A percentile compares a stretch with the other conserved stretches of the same genome.
Conservation (phyloP, 1,140 invertebrate species). For the Lasioglossum baleicum region DNA sequence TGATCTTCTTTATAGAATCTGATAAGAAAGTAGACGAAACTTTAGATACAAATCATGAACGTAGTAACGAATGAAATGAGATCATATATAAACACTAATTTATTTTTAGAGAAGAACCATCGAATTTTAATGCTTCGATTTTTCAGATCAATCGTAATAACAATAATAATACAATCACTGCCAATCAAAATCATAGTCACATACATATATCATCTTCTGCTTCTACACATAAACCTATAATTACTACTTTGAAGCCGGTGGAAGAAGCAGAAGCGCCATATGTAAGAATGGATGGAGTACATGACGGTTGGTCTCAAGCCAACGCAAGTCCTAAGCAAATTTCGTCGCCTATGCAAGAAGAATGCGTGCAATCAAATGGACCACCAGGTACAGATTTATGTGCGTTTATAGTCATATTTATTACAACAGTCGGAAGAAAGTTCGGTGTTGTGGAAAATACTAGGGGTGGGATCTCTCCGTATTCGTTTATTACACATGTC, state of each 20-base stretch:
- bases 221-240: conserved; percentile 72
- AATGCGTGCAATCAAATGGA: conserved; percentile 77
- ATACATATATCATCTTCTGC: conserved; percentile 69
- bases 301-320: conserved; percentile 72
- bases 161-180: conserved; percentile 75
- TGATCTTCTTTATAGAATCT: neutral
- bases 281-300: conserved; percentile 70
- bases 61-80: neutral
- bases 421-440: too few species aligned
- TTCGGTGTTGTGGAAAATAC: too few species aligned
- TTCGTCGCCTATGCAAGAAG: conserved; percentile 75
- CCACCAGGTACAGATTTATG: conserved; percentile 69
- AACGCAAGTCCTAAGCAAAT: conserved; percentile 73
- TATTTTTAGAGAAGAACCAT: neutral
- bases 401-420: neutral
- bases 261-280: conserved; percentile 75
- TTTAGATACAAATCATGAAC: neutral
- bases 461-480: too few species aligned
- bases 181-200: conserved; percentile 77
- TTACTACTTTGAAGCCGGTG: conserved; percentile 76
- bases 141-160: conserved; percentile 77
- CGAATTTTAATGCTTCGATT: neutral
- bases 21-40: too few species aligned
- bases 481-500: too few species aligned
- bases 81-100: neutral